These are phyloP conservation scores for Ptychochromis oligacanthus DNA, from an alignment of 2,113 vertebrate species.

Conservation along the genomic window DNA sequence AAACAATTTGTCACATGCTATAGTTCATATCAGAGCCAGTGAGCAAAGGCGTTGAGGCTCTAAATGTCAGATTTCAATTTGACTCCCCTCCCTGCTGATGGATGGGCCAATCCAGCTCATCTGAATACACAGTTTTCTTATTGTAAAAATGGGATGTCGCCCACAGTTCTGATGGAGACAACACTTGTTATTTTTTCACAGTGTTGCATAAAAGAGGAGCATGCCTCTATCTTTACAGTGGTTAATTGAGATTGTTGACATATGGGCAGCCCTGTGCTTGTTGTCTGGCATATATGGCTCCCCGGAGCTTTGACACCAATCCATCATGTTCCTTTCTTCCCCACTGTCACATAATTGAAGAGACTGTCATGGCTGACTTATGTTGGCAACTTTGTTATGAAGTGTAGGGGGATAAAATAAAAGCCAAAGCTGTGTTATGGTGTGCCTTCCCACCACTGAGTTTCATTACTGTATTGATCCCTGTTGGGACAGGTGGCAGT, in stretches of 20 bases:
- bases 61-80: slow-evolving; percentile 82
- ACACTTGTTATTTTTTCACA: slow-evolving; percentile 23
- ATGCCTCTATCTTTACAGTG: slow-evolving; percentile 34
- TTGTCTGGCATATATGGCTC: slow-evolving; percentile 36
- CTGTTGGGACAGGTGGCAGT: slow-evolving; percentile 46
- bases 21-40: slow-evolving; percentile 69
- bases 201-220: slow-evolving; percentile 22
- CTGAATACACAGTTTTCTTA: slow-evolving; percentile 63
- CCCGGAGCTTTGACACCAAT: slow-evolving; percentile 60
- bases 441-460: slow-evolving; percentile 30
- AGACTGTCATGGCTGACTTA: slow-evolving; percentile 68
- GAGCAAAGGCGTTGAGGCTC: slow-evolving; percentile 63
- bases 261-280: slow-evolving; percentile 45
- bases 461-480: slow-evolving; percentile 61
- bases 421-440: slow-evolving; percentile 23
- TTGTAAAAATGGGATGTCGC: slow-evolving; percentile 45
- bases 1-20: slow-evolving; percentile 76
- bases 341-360: slow-evolving; percentile 67
- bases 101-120: slow-evolving; percentile 67
- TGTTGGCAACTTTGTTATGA: slow-evolving; percentile 61
- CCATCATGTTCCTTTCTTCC: slow-evolving; percentile 62
- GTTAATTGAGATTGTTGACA: slow-evolving; percentile 69
- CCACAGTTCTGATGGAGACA: slow-evolving; percentile 43
- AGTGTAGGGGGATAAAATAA: slow-evolving; percentile 53
- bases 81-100: slow-evolving; percentile 65